Conservation (phyloP, 2,797 vertebrate genomes). For the Synaphobranchus kaupii region DNA sequence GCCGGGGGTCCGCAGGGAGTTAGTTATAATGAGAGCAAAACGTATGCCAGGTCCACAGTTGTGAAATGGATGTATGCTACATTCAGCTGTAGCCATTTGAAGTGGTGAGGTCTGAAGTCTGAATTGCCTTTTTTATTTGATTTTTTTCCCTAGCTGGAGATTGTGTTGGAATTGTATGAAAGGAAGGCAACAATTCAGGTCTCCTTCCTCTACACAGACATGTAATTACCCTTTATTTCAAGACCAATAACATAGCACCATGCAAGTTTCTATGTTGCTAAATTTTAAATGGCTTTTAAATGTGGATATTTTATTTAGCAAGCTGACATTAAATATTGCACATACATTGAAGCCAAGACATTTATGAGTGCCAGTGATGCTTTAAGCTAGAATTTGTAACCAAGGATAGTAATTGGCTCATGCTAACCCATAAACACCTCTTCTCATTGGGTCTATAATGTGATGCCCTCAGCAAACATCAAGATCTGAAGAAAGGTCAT, state of each 20-base stretch:
- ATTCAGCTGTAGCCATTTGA: neutral
- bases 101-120: neutral
- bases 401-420: neutral
- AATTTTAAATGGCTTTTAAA: neutral
- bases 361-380: neutral
- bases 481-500: neutral
- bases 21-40: neutral
- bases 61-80: neutral
- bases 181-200: neutral
- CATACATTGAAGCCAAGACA: neutral
- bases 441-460: neutral
- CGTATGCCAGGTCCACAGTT: neutral
- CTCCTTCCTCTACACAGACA: neutral
- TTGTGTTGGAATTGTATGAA: neutral
- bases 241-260: neutral
- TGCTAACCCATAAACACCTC: neutral
- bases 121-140: neutral
- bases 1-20: neutral
- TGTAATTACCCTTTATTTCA: neutral
- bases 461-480: neutral
- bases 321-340: conserved; percentile 3
- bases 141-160: neutral
- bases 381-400: neutral
- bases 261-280: neutral
- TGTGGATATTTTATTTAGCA: neutral